Percentiles rank a stretch among this genome's conserved stretches.
phyloP scores from a whole-genome alignment of 2,888 invertebrate genomes.

The Galeruca laticollis region DNA sequence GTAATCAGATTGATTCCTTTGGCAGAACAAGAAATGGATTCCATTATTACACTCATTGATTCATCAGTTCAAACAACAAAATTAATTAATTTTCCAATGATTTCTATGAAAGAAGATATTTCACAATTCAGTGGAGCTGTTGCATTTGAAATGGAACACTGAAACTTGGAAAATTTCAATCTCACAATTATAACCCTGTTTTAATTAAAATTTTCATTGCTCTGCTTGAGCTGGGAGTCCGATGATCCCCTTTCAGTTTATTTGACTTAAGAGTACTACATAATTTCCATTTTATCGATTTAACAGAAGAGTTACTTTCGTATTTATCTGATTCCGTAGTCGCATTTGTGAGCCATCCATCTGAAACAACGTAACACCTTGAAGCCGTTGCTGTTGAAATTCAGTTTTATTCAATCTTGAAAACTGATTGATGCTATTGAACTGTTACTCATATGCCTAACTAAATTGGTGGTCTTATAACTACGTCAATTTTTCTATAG shows the following conservation, averaged over 20 bases:
- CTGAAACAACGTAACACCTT: too few relatives aligned
- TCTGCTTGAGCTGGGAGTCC: background rate
- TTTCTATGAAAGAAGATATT: constrained; percentile 34
- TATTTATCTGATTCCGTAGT: background rate
- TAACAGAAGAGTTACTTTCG: background rate
- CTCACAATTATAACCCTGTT: constrained; percentile 33
- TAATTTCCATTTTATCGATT: constrained; percentile 5
- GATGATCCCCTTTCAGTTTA: constrained; percentile 19
- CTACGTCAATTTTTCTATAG: too few relatives aligned
- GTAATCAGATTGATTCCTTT: background rate
- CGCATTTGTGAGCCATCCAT: too few relatives aligned
- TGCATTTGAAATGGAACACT: constrained; percentile 27
- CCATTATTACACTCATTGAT: constrained; percentile 3
- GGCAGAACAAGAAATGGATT: constrained; percentile 2
- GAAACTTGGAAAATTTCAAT: constrained; percentile 33
- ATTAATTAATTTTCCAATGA: constrained; percentile 39
- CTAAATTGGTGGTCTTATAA: background rate
- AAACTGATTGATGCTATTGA: background rate
- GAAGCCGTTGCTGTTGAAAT: background rate
- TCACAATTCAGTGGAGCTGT: constrained; percentile 29
- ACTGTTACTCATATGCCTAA: too few relatives aligned
- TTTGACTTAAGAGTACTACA: constrained; percentile 5
- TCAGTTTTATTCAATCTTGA: background rate
- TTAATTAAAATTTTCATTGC: constrained; percentile 33
- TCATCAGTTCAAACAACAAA: constrained; percentile 32